A percentile compares a stretch with the other conserved stretches of the same genome.
These are phyloP conservation scores for Tychaedon coryphoeus DNA, from an alignment of 2,113 vertebrate species.

Conservation along the genomic window DNA sequence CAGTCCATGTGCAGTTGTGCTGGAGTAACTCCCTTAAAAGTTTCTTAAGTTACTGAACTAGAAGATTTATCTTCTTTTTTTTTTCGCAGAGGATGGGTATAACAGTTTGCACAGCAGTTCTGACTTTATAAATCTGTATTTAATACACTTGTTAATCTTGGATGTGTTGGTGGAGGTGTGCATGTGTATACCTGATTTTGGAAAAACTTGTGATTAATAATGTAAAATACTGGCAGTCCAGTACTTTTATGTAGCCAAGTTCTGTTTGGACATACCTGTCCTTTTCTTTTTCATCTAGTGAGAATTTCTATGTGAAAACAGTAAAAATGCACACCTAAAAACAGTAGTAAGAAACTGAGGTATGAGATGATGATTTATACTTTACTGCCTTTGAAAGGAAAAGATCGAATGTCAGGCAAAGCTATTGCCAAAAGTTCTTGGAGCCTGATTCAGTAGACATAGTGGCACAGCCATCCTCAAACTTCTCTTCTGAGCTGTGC, in stretches of 20 bases:
- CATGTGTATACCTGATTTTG: background rate
- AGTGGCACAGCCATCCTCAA: background rate
- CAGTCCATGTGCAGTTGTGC: background rate
- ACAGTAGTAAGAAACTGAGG: background rate
- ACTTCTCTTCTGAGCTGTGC: background rate
- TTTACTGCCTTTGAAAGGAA: background rate
- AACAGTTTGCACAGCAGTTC: background rate
- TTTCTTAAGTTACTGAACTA: background rate
- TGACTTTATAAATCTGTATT: background rate
- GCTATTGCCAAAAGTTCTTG: background rate
- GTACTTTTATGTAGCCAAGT: background rate
- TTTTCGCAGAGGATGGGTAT: background rate
- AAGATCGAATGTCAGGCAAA: background rate
- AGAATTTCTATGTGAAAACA: background rate
- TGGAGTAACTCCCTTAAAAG: background rate
- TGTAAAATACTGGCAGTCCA: background rate
- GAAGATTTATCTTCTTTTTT: background rate
- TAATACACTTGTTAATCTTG: background rate
- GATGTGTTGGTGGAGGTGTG: background rate
- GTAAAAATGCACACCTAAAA: background rate
- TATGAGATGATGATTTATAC: background rate
- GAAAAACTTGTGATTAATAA: background rate
- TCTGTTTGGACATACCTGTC: background rate
- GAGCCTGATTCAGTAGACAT: background rate
- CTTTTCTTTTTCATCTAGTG: background rate